Base-by-base conservation (phyloP, 2,113 vertebrate species). In the Odocoileus hemionus region DNA sequence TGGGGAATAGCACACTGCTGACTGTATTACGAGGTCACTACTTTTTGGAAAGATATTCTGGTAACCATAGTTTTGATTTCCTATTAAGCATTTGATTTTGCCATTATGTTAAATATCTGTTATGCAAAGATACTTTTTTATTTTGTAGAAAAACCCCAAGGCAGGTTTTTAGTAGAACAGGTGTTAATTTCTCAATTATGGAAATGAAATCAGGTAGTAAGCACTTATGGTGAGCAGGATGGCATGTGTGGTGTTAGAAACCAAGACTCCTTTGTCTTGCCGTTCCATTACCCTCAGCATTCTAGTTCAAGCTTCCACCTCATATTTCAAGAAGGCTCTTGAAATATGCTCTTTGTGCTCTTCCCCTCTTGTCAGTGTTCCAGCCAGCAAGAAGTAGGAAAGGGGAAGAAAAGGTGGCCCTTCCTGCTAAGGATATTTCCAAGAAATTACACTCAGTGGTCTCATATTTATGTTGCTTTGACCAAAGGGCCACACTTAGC, bases 1-100 rank as follows among this genome's bases (percentile, higher is more conserved):
- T 50, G 23, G 60, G 86, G 91, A 45, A 70, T 45, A 67, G 55
- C 39, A 43, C 60, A 19, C 21, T 39, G 92, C 58, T 94, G 25
- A 58, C 52, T 80, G 23, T 36, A 25, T 84, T 80, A 78, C 4
- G 57, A 12, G 33, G n/a, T 55, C 21, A n/a, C n/a, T 86, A 23
- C 23, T 91, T 55, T 86, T 57, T 79, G 45, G 36, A 94, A 90
- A 92, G 82, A n/a, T 6, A 47, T 87, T 87, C 64, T 82, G 52
- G 39, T 94, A 55, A 45, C 45, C n/a, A 45, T 23, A 86, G 33
- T 97, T 96, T 95, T 79, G 57, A 60, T 86, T 91, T 93, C 74
- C 76, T 58, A 54, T 55, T 92, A 97, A 91, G n/a, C 5, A 85
- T 64, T 39, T 95, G 55, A 86, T 54, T 94, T 95, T 76, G 14